phyloP scores from a whole-genome alignment of 2,113 vertebrate species.

The Dicerorhinus sumatrensis region DNA sequence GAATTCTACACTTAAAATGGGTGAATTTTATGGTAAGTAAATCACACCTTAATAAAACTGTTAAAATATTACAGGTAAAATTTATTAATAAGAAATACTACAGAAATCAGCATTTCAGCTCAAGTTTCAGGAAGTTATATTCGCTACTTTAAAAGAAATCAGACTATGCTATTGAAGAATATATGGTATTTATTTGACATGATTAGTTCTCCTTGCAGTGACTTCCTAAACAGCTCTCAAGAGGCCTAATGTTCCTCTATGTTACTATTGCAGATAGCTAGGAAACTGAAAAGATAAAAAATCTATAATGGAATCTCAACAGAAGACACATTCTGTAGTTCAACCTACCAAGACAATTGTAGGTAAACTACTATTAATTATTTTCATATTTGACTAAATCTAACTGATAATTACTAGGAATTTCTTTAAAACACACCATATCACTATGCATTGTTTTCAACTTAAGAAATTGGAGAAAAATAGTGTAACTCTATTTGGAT shows the following conservation, averaged over 20 bases:
- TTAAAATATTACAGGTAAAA: not conserved
- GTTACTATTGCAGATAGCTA: too few species aligned
- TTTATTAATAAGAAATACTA: not conserved
- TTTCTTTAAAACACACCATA: not conserved
- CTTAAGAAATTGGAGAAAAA: not conserved
- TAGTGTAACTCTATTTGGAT: not conserved
- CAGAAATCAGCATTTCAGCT: not conserved
- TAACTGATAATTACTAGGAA: not conserved
- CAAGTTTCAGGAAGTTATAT: not conserved
- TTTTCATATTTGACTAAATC: not conserved
- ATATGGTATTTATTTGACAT: not conserved
- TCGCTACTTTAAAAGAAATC: not conserved
- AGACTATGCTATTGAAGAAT: not conserved
- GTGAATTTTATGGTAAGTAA: not conserved
- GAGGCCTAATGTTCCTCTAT: too few species aligned
- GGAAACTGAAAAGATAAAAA: not conserved
- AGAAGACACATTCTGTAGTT: too few species aligned
- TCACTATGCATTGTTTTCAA: not conserved
- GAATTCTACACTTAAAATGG: not conserved
- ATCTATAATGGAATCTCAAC: not conserved
- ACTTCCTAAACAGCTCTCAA: not conserved
- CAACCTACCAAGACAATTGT: not conserved
- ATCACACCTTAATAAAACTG: not conserved
- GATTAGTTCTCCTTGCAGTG: not conserved
- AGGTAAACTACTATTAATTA: not conserved